phyloP scores from a whole-genome alignment of 2,113 vertebrate genomes.

The Lanius ludovicianus region DNA sequence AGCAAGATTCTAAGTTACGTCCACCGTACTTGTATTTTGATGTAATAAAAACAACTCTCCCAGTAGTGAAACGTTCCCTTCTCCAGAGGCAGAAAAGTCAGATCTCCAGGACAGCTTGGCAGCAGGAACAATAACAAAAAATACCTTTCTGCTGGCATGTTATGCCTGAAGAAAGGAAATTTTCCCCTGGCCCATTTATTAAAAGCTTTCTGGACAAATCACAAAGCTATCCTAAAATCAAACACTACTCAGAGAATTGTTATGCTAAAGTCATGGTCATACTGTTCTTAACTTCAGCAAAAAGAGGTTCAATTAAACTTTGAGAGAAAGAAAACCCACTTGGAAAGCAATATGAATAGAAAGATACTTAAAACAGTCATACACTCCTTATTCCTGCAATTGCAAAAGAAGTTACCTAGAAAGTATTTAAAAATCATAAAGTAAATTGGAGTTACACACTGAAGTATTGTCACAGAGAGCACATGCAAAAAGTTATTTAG shows the following conservation, averaged over 20 bases:
- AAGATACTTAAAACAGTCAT: background rate
- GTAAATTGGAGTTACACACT: background rate
- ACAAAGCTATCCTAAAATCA: slow-evolving; percentile 38
- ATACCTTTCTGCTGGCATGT: slow-evolving; percentile 48
- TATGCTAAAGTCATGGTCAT: background rate
- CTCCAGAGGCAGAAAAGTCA: slow-evolving; percentile 49
- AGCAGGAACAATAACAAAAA: slow-evolving; percentile 54
- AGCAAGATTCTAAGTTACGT: slow-evolving; percentile 1
- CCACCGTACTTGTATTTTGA: slow-evolving; percentile 26
- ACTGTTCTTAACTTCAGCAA: background rate
- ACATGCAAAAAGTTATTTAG: background rate
- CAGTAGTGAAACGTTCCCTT: slow-evolving; percentile 25
- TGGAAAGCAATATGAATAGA: background rate
- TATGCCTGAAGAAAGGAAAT: slow-evolving; percentile 32
- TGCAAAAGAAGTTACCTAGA: background rate
- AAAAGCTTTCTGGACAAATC: slow-evolving; percentile 21
- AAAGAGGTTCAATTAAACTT: background rate
- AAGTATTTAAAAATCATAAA: background rate
- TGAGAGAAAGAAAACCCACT: background rate
- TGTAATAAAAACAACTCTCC: slow-evolving; percentile 49
- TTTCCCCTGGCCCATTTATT: slow-evolving; percentile 51
- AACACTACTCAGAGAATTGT: slow-evolving; percentile 4
- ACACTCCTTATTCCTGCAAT: background rate
- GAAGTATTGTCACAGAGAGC: background rate
- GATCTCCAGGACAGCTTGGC: slow-evolving; percentile 39